These are phyloP conservation scores for Sula dactylatra DNA, from an alignment of 2,113 vertebrate genomes.

Conservation along the genomic window DNA sequence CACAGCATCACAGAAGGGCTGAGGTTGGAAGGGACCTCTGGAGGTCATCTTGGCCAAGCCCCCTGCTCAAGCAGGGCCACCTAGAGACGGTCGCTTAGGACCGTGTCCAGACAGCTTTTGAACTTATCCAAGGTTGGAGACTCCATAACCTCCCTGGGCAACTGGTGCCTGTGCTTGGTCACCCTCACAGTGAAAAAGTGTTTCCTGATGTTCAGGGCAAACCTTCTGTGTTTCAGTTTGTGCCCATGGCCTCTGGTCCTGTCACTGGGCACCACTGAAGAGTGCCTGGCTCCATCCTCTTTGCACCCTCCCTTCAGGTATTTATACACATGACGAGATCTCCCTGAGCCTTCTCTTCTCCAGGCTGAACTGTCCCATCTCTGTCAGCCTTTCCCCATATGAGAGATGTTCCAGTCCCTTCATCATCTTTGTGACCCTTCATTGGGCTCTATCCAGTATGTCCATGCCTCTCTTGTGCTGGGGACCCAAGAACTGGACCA, in stretches of 20 bases:
- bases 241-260: not conserved
- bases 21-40: not conserved
- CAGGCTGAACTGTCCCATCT: not conserved
- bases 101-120: not conserved
- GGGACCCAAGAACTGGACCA: not conserved
- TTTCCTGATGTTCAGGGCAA: not conserved
- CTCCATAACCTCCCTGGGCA: not conserved
- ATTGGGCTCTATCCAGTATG: not conserved
- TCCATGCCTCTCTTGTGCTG: not conserved
- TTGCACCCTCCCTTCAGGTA: not conserved
- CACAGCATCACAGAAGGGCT: not conserved
- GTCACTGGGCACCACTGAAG: not conserved
- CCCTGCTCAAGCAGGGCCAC: not conserved
- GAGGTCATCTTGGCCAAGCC: not conserved
- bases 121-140: not conserved
- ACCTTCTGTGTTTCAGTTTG: not conserved
- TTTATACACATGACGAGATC: not conserved
- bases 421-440: not conserved
- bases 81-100: not conserved
- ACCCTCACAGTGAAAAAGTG: not conserved
- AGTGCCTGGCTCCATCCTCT: not conserved
- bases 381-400: not conserved
- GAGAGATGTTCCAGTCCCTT: not conserved
- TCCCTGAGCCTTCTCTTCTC: not conserved
- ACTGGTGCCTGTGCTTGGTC: not conserved